phyloP scores from a whole-genome alignment of 2,888 invertebrate species.

The Patella depressa region DNA sequence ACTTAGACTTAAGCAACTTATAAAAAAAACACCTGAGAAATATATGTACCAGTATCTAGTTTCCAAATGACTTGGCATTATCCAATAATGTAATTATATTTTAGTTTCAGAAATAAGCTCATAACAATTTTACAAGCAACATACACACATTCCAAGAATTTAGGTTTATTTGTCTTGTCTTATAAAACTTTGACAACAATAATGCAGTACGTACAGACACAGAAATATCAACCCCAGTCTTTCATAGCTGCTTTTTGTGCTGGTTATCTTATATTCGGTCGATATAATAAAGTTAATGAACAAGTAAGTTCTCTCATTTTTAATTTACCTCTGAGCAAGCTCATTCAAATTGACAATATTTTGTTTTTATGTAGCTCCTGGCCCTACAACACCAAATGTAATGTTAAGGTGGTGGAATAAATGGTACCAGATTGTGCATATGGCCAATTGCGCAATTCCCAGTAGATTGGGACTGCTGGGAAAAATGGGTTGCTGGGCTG shows the following conservation, averaged over 20 bases:
- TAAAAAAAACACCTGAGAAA: neutral
- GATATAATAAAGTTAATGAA: constrained; percentile 74
- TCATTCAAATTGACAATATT: too few relatives aligned
- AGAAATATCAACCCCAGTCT: constrained; percentile 63
- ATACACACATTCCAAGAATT: constrained; percentile 71
- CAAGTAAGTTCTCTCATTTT: constrained; percentile 65
- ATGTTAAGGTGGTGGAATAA: too few relatives aligned
- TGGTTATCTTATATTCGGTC: constrained; percentile 73
- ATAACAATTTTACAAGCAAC: constrained; percentile 70
- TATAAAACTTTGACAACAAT: constrained; percentile 70
- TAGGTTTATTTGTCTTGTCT: constrained; percentile 72
- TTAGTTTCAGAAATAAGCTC: constrained; percentile 68
- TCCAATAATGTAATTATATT: constrained; percentile 27
- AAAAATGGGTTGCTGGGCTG: too few relatives aligned
- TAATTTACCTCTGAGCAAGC: too few relatives aligned
- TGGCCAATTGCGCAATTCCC: too few relatives aligned
- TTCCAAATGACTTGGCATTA: neutral
- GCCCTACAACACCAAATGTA: too few relatives aligned
- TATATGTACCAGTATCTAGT: neutral
- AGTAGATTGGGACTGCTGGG: too few relatives aligned
- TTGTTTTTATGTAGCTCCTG: too few relatives aligned
- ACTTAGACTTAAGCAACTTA: neutral
- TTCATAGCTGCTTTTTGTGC: constrained; percentile 71
- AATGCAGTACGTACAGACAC: constrained; percentile 53
- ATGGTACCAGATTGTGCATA: too few relatives aligned